These are phyloP conservation scores for Picathartes gymnocephalus DNA, from an alignment of 2,113 vertebrate genomes.

Conservation along the genomic window DNA sequence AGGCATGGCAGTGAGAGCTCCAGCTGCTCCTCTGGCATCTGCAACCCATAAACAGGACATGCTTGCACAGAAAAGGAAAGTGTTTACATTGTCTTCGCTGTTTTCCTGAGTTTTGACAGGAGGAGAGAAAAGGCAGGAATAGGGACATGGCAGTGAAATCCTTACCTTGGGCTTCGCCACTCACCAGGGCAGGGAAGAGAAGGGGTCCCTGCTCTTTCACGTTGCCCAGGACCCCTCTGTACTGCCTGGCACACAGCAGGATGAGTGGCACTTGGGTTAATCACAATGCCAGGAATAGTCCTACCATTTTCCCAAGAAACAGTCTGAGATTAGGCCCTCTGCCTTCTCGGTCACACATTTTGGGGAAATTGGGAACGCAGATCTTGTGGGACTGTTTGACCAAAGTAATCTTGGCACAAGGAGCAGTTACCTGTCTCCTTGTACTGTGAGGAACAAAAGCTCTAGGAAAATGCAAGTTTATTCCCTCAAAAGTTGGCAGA, in stretches of 20 bases:
- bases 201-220: not conserved
- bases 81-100: not conserved
- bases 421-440: not conserved
- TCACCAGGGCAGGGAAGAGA: not conserved
- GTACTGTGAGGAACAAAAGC: not conserved
- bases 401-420: not conserved
- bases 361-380: not conserved
- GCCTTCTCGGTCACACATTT: not conserved
- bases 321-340: not conserved
- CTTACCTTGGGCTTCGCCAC: not conserved
- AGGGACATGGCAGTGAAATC: not conserved
- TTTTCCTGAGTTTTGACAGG: not conserved
- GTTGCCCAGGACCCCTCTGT: not conserved
- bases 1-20: not conserved
- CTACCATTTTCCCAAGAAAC: not conserved
- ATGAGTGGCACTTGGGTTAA: not conserved
- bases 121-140: not conserved
- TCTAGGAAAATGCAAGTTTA: not conserved
- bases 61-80: not conserved
- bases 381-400: not conserved
- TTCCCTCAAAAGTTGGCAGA: not conserved
- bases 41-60: not conserved
- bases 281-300: not conserved
- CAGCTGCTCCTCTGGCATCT: not conserved
- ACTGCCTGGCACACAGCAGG: not conserved